These are phyloP conservation scores for Erythrocercus mccallii DNA, from an alignment of 2,113 vertebrate genomes.

Conservation along the genomic window DNA sequence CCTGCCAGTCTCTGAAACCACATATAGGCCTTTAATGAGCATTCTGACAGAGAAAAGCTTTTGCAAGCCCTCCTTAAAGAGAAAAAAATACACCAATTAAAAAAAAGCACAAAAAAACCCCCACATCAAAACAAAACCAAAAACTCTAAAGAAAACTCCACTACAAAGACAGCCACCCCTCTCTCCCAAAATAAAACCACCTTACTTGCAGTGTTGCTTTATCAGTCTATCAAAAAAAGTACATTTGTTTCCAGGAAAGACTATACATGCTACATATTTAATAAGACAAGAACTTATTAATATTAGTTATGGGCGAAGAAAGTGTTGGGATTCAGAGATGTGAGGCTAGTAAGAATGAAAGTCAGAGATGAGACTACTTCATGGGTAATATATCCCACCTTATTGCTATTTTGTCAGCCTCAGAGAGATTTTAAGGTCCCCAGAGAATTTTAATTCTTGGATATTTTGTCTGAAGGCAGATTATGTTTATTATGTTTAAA, in stretches of 20 bases:
- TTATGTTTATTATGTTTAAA: not conserved
- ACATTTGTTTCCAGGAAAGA: not conserved
- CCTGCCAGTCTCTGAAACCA: not conserved
- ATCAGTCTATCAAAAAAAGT: not conserved
- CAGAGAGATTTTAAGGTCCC: not conserved
- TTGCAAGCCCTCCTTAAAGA: not conserved
- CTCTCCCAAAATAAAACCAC: not conserved
- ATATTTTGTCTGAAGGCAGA: not conserved
- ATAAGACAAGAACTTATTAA: not conserved
- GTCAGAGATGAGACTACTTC: not conserved
- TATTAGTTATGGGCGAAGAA: not conserved
- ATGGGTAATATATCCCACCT: not conserved
- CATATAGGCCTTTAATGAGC: not conserved
- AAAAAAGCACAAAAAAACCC: not conserved
- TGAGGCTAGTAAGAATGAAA: not conserved
- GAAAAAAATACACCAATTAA: not conserved
- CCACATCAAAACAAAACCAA: not conserved
- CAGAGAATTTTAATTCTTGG: not conserved
- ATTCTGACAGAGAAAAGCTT: not conserved
- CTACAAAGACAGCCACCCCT: accelerated
- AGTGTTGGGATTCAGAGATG: not conserved
- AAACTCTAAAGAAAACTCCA: not conserved
- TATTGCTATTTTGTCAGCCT: not conserved
- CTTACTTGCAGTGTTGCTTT: not conserved
- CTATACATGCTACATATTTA: not conserved